phyloP scores from a whole-genome alignment of 2,888 invertebrate species.

The Odontothrips loti region DNA sequence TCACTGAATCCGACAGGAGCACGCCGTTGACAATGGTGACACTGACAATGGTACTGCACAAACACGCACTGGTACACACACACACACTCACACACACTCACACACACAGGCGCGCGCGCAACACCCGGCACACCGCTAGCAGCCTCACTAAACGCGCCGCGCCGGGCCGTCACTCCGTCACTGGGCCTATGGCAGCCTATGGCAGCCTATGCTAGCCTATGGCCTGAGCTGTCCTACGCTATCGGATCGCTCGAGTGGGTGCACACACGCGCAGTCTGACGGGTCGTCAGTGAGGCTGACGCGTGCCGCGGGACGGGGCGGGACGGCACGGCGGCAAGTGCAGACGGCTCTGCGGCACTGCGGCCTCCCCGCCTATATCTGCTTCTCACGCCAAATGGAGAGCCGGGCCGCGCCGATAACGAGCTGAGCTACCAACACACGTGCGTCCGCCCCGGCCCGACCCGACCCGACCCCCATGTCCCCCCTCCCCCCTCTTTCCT shows the following conservation, averaged over 20 bases:
- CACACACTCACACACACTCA: too few relatives aligned
- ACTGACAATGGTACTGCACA: too few relatives aligned
- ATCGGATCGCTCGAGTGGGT: background rate
- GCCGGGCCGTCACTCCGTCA: background rate
- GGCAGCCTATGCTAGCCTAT: background rate
- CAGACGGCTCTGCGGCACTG: constrained; percentile 30
- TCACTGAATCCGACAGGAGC: too few relatives aligned
- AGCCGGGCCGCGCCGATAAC: background rate
- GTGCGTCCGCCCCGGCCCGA: background rate
- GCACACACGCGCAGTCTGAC: background rate
- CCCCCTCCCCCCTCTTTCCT: background rate
- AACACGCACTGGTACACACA: too few relatives aligned
- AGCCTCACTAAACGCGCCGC: background rate
- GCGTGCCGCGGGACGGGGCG: background rate
- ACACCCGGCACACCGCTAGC: background rate
- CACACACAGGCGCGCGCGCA: too few relatives aligned
- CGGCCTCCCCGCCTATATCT: background rate
- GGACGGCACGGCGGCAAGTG: background rate
- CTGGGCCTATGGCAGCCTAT: background rate
- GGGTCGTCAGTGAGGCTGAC: background rate
- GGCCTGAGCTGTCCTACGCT: background rate
- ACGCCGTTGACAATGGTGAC: too few relatives aligned
- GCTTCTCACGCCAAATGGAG: constrained; percentile 12
- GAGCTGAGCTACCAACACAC: background rate
- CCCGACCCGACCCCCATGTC: background rate